Evolutionary conservation across 2,888 invertebrate genomes (phyloP), one percentile per base, ranked within the genome.

Genomic region (Xanthostigma xanthostigma): DNA sequence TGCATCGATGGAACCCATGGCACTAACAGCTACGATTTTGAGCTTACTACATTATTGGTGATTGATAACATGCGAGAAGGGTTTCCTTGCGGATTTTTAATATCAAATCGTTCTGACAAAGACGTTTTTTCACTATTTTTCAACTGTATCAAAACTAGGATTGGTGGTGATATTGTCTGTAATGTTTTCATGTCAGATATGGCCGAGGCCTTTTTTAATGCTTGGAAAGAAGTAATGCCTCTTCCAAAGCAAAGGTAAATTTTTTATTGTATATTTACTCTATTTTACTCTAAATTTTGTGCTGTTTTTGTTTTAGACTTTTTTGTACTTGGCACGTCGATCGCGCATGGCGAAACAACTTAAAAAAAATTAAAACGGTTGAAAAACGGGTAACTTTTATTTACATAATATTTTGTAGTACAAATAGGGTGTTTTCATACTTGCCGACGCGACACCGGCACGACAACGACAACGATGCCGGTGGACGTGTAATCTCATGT

Each of bases 301-400:
- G 17, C 35, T 41, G 10, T 33, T 33, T 42, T 36, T 40, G 14
- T 51, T 50, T 41, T 41, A 55, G 54, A 14, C 43, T 58, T 35
- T 51, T 54, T 43, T 58, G 57, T 47, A 44, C 53, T 3, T 60
- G 60, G 60, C 56, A 56, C 44, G 51, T 59, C 9, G 58, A 58
- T 39, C 37, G 52, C 17, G 51, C 53, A 10, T 57, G 57, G 58
- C 48, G 52, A 42, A 53, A 54, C 46, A 55, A 57, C 48, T 41
- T 58, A 35, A 10, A 9, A n/a, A 51, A 53, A 48, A 52, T 57
- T 9, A 51, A 52, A 44, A 33, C 44, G 1, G 46, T 48, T 14
- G 54, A 55, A 34, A 55, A 50, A 37, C 53, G 55, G 49, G 53
- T 54, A 50, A 35, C 47, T 36, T 46, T 43, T 17, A 17, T 17